Evolutionary conservation across 2,888 invertebrate genomes (phyloP), one percentile per base, ranked within the genome.

Genomic region (Biston betularia): DNA sequence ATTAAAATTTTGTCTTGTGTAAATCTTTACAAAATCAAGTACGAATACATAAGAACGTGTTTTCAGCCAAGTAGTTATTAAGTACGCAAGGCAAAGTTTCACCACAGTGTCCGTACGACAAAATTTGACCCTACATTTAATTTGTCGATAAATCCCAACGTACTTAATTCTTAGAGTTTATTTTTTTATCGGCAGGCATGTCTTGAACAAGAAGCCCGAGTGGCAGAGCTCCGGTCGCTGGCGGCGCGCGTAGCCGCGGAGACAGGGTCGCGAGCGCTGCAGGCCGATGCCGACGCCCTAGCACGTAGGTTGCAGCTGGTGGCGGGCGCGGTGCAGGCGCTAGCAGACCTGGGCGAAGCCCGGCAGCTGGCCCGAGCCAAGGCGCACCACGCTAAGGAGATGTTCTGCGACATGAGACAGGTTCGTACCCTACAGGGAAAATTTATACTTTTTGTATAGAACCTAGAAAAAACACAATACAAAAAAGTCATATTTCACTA

Each of bases 211-310:
- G 96, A 95, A 71, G 95, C 95, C 38, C 96, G 97, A 75, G 96
- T 96, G 68, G 95, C 96, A 34, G 96, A 97, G 81, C 93, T 97
- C 34, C 96, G 96, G 4, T 95, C 96, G 14, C 94, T 97, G 66
- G 97, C 97, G 2, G 95, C 96, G 0, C 95, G 96, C 75, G 97
- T 97, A 63, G 97, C 97, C 0, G 95, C 96, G 34, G 97, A 97
- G 81, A 97, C 97, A 10, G 97, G 97, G 12, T 96, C 96, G 38
- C 94, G 95, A 5, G 95, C 97, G 0, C 92, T 97, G 67, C 96
- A 96, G 70, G 96, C 96, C 35, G 97, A 97, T 86, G 95, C 97
- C 11, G 97, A 97, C 77, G 96, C 96, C 0, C 88, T 97, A 59
- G 97, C 97, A 49, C 94, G 95, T 66, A 94, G 96, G 40, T 94